These are phyloP conservation scores for Zosterops hypoxanthus DNA, from an alignment of 2,113 vertebrate species.

Conservation along the genomic window DNA sequence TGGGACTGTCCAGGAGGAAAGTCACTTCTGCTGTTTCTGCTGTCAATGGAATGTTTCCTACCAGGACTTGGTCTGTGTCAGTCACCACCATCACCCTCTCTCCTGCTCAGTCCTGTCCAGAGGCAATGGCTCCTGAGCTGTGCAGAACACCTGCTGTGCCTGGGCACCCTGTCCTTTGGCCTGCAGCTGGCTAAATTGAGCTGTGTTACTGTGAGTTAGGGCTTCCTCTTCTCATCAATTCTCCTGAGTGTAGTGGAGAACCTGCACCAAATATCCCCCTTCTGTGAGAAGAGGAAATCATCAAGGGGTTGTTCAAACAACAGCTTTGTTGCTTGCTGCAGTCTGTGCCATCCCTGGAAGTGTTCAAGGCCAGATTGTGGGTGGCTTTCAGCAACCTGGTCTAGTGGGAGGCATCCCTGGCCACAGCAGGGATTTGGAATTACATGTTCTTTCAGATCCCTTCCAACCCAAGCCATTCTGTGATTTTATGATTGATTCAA, in stretches of 20 bases:
- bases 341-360: background rate
- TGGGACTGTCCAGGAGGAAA: background rate
- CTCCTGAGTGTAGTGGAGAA: background rate
- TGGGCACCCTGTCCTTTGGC: background rate
- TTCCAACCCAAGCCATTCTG: background rate
- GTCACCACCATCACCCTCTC: background rate
- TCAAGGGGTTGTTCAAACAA: background rate
- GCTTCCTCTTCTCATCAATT: background rate
- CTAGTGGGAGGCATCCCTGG: background rate
- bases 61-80: rapidly evolving
- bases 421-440: background rate
- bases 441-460: background rate
- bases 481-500: background rate
- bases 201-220: background rate
- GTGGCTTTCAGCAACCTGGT: background rate
- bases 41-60: background rate
- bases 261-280: background rate
- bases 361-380: background rate
- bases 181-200: background rate
- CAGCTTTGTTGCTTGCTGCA: background rate
- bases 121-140: rapidly evolving
- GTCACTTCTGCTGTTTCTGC: background rate
- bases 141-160: rapidly evolving
- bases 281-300: background rate
- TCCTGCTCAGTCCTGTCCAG: background rate